Percentiles rank a stretch among this genome's conserved stretches.
phyloP scores from a whole-genome alignment of 2,888 invertebrate genomes.

The Lochmaea capreae region DNA sequence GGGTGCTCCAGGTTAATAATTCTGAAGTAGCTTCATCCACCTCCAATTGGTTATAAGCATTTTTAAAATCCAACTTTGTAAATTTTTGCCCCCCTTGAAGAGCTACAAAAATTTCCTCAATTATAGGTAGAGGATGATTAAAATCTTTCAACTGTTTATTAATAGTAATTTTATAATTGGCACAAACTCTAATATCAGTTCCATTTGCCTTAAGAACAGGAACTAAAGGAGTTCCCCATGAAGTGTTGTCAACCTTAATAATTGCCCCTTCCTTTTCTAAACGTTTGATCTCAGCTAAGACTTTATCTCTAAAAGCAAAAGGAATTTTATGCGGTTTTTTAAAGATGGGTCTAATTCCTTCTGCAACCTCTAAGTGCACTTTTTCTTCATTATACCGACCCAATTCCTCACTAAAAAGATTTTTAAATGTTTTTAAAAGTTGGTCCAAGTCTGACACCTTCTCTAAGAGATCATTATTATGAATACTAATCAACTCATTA shows the following conservation, averaged over 20 bases:
- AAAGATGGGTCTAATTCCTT: neutral
- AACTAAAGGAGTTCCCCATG: slow-evolving; percentile 37
- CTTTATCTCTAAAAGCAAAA: slow-evolving; percentile 30
- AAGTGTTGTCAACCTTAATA: slow-evolving; percentile 21
- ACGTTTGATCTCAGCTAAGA: slow-evolving; percentile 26
- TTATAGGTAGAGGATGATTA: slow-evolving; percentile 24
- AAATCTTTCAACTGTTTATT: slow-evolving; percentile 42
- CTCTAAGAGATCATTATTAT: neutral
- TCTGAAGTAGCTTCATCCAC: slow-evolving; percentile 49
- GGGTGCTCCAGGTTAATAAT: slow-evolving; percentile 51
- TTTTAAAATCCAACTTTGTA: slow-evolving; percentile 24
- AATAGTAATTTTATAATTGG: slow-evolving; percentile 51
- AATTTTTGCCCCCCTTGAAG: slow-evolving; percentile 21
- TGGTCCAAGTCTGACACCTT: neutral
- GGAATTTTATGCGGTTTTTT: slow-evolving; percentile 20
- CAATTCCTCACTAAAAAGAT: neutral
- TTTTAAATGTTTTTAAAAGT: neutral
- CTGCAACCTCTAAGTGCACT: neutral
- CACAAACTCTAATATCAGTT: slow-evolving; percentile 6
- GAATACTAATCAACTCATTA: neutral
- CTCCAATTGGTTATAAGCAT: slow-evolving; percentile 27
- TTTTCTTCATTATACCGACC: slow-evolving; percentile 9
- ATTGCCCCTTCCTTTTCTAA: slow-evolving; percentile 34
- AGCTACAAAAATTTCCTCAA: slow-evolving; percentile 28
- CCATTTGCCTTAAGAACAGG: slow-evolving; percentile 29